Base-by-base conservation (phyloP, 1,140 invertebrate genomes). In the Trichogramma pretiosum region DNA sequence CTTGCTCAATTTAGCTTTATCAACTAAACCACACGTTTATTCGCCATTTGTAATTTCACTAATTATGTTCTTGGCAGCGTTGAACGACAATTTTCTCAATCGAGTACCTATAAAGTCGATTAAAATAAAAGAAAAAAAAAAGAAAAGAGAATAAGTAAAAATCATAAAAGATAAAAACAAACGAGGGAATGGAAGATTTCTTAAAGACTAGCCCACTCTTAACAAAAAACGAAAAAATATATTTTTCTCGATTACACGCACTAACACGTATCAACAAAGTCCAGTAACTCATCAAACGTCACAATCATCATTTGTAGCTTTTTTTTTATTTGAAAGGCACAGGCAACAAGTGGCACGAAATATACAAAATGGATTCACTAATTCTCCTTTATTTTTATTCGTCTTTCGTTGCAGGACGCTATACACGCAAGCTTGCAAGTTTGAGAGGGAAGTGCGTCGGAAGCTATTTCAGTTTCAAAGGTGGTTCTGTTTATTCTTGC, bases 241-340 rank as follows among this genome's bases (percentile, higher is more conserved):
- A n/a, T n/a, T n/a, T n/a, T n/a, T n/a, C n/a, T n/a, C n/a, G n/a
- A n/a, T n/a, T n/a, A n/a, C n/a, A n/a, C n/a, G n/a, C n/a, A n/a
- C n/a, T n/a, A n/a, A n/a, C n/a, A n/a, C n/a, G n/a, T n/a, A n/a
- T n/a, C n/a, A n/a, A n/a, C n/a, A n/a, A n/a, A n/a, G n/a, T n/a
- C n/a, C n/a, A n/a, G n/a, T n/a, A n/a, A n/a, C n/a, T n/a, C n/a
- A n/a, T n/a, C n/a, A n/a, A n/a, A n/a, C n/a, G n/a, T n/a, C n/a
- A n/a, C n/a, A n/a, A n/a, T n/a, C n/a, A n/a, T n/a, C n/a, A n/a
- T n/a, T n/a, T 54, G 53, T 54, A 56, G 54, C 56, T 61, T 59
- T 42, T 41, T 61, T 59, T 42, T 48, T 52, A 63, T 66, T 54
- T 67, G 54, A 63, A 68, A 67, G 68, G 62, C 67, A 69, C 61